Conservation (phyloP, 2,113 vertebrate genomes). For the Sceloporus undulatus region DNA sequence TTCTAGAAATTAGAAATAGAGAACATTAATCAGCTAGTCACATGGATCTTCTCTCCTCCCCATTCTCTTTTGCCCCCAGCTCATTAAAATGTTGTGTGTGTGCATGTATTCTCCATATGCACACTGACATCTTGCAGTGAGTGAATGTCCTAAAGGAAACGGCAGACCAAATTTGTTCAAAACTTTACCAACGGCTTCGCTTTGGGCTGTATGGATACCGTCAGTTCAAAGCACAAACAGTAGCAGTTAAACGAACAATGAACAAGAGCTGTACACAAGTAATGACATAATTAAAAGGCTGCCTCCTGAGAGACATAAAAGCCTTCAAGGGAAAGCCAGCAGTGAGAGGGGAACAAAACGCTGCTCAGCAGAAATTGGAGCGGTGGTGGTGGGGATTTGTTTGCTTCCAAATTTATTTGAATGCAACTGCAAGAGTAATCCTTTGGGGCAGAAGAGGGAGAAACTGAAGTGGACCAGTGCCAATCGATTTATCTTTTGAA, state of each 20-base stretch:
- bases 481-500: neutral
- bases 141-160: conserved; percentile 65
- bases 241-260: conserved; percentile 72
- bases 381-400: neutral
- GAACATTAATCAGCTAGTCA: conserved; percentile 44
- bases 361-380: conserved; percentile 31
- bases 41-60: conserved; percentile 41
- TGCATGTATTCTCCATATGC: conserved; percentile 62
- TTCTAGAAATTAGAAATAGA: conserved; percentile 38
- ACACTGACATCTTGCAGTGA: conserved; percentile 57
- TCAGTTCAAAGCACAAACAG: conserved; percentile 67
- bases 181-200: conserved; percentile 54
- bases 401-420: neutral
- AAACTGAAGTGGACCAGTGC: neutral
- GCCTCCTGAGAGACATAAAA: conserved; percentile 49
- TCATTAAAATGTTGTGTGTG: conserved; percentile 70
- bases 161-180: conserved; percentile 57
- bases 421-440: conserved; percentile 12
- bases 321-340: conserved; percentile 27
- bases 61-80: neutral
- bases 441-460: neutral
- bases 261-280: conserved; percentile 53
- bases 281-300: conserved; percentile 72
- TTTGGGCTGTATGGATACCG: conserved; percentile 49
- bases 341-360: conserved; percentile 45